These are phyloP conservation scores for Oxyruncus cristatus DNA, from an alignment of 2,113 vertebrate species.

Conservation along the genomic window DNA sequence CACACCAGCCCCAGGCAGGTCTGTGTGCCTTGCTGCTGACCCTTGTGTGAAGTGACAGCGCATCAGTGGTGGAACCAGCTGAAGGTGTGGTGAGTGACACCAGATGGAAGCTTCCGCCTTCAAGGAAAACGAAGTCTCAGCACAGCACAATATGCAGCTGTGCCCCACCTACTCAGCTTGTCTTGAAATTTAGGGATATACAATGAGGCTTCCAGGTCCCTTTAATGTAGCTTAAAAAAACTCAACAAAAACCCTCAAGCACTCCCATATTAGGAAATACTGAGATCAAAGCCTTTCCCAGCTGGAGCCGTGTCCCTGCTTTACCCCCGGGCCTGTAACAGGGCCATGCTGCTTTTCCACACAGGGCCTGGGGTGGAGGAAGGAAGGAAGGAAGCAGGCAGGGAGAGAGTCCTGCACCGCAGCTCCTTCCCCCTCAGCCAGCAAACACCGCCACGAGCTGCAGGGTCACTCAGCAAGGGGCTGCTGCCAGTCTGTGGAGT, in stretches of 20 bases:
- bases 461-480: neutral
- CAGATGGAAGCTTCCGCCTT: neutral
- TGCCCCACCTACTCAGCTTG: neutral
- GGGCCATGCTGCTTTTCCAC: neutral
- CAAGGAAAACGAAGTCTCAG: neutral
- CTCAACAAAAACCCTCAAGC: neutral
- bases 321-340: neutral
- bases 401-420: neutral
- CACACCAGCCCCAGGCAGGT: neutral
- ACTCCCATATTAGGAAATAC: neutral
- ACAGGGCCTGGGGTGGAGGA: rapidly evolving
- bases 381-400: neutral
- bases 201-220: neutral
- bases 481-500: neutral
- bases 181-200: neutral
- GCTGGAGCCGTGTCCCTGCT: neutral
- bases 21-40: neutral
- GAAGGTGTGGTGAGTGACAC: neutral
- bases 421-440: neutral
- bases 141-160: neutral
- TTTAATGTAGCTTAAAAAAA: neutral
- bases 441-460: neutral
- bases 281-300: neutral
- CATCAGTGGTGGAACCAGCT: neutral
- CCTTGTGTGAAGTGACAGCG: neutral